phyloP scores from a whole-genome alignment of 2,113 vertebrate species.

The Hypomesus transpacificus region DNA sequence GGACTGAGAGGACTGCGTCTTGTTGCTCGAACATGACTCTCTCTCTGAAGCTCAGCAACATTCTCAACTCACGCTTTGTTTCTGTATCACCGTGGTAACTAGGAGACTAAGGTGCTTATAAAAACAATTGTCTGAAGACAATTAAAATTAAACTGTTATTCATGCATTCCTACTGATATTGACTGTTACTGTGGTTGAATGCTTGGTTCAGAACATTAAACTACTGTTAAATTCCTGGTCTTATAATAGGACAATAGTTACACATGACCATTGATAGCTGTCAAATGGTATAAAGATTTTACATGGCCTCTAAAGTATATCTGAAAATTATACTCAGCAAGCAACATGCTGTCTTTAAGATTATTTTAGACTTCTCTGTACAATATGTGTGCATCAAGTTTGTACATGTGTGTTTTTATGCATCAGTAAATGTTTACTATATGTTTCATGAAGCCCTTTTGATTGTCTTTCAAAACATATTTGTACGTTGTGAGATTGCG shows the following conservation, averaged over 20 bases:
- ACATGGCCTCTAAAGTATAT: background rate
- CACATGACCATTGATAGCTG: conserved; percentile 5
- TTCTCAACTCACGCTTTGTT: conserved; percentile 37
- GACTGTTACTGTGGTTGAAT: conserved; percentile 29
- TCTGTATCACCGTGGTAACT: conserved; percentile 32
- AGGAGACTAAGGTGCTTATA: conserved; percentile 21
- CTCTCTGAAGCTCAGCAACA: conserved; percentile 7
- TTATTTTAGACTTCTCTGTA: too few relatives aligned
- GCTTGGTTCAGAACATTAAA: conserved; percentile 14
- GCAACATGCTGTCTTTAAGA: too few relatives aligned
- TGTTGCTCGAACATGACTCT: conserved; percentile 17
- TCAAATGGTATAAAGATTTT: background rate
- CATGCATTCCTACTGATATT: conserved; percentile 25
- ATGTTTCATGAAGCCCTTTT: too few relatives aligned
- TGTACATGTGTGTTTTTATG: background rate
- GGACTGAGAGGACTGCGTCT: conserved; percentile 23
- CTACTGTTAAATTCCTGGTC: background rate
- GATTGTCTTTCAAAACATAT: too few relatives aligned
- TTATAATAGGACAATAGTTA: background rate
- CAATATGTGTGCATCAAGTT: background rate
- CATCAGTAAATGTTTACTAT: too few relatives aligned
- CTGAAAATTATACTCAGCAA: background rate
- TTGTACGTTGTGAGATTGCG: too few relatives aligned
- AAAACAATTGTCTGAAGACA: conserved; percentile 9
- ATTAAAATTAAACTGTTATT: conserved; percentile 18